Percentiles rank a stretch among this genome's conserved stretches.
phyloP scores from a whole-genome alignment of 2,888 invertebrate genomes.

The Hyposoter dolosus region DNA sequence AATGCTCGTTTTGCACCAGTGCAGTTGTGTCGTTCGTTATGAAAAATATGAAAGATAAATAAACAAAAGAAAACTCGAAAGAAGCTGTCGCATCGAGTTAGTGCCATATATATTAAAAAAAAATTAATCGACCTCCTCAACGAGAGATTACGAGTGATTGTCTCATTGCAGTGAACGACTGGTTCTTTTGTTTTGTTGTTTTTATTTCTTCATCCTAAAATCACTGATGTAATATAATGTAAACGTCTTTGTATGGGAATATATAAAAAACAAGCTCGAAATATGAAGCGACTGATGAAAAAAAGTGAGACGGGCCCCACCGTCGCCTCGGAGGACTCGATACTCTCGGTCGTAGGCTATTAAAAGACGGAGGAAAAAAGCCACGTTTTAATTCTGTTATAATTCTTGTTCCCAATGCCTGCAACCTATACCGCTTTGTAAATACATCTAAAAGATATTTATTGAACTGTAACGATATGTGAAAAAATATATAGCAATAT shows the following conservation, averaged over 20 bases:
- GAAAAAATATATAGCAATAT: slow-evolving; percentile 80
- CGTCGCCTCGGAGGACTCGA: slow-evolving; percentile 34
- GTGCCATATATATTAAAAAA: slow-evolving; percentile 68
- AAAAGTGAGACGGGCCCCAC: slow-evolving; percentile 28
- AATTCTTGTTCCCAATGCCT: slow-evolving; percentile 52
- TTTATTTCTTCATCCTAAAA: slow-evolving; percentile 10
- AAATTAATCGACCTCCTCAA: slow-evolving; percentile 61
- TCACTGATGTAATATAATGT: slow-evolving; percentile 46
- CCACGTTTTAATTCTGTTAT: slow-evolving; percentile 51
- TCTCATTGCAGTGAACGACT: slow-evolving; percentile 56
- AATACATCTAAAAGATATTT: slow-evolving; percentile 82
- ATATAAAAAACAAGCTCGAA: slow-evolving; percentile 3
- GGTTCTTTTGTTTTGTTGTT: slow-evolving; percentile 7
- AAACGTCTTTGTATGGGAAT: slow-evolving; percentile 35
- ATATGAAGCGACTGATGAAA: slow-evolving; percentile 31
- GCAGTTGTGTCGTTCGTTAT: slow-evolving; percentile 65
- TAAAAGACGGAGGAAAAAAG: slow-evolving; percentile 34
- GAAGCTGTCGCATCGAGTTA: slow-evolving; percentile 61
- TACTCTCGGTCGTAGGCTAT: slow-evolving; percentile 53
- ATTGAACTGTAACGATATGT: slow-evolving; percentile 83
- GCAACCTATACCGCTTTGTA: slow-evolving; percentile 76
- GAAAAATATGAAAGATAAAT: slow-evolving; percentile 37
- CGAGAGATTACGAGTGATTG: slow-evolving; percentile 63
- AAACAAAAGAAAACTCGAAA: slow-evolving; percentile 35
- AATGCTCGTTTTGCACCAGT: slow-evolving; percentile 56